A percentile compares a stretch with the other conserved stretches of the same genome.
These are phyloP conservation scores for Petrocephalus microphthalmus DNA, from an alignment of 2,113 vertebrate species.

Conservation along the genomic window DNA sequence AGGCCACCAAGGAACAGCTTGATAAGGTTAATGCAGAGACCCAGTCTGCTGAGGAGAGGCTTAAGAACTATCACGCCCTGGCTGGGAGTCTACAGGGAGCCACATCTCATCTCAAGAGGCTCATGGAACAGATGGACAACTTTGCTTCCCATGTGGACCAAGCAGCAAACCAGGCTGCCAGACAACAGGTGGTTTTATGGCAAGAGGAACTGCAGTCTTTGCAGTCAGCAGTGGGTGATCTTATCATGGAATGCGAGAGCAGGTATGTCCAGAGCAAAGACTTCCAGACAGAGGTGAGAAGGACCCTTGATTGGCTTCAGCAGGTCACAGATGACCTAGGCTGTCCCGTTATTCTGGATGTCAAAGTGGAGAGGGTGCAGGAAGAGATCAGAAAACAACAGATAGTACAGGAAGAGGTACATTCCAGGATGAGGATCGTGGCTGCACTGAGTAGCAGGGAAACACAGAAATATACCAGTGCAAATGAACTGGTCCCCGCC, in stretches of 20 bases:
- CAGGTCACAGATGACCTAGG: conserved; percentile 72
- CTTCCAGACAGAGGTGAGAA: conserved; percentile 85
- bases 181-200: conserved; percentile 72
- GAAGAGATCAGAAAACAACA: conserved; percentile 92
- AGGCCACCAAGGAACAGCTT: conserved; percentile 68
- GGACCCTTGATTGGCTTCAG: conserved; percentile 81
- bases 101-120: conserved; percentile 69
- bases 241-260: conserved; percentile 81
- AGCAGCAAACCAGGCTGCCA: conserved; percentile 64
- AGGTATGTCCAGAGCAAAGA: conserved; percentile 76
- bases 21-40: conserved; percentile 79
- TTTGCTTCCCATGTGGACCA: conserved; percentile 74
- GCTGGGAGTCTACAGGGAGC: conserved; percentile 80
- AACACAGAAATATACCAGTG: conserved; percentile 73
- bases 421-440: conserved; percentile 85
- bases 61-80: conserved; percentile 83
- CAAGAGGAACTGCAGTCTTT: conserved; percentile 75
- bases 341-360: conserved; percentile 69
- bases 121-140: conserved; percentile 77
- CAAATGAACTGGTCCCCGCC: conserved; percentile 79
- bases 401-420: conserved; percentile 90
- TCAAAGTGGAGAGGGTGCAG: conserved; percentile 79
- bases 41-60: conserved; percentile 80
- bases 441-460: conserved; percentile 79
- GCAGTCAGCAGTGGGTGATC: conserved; percentile 68